Evolutionary conservation across 2,113 vertebrate species (phyloP), one percentile per base, ranked within the genome.

Genomic region (Noctilio leporinus): DNA sequence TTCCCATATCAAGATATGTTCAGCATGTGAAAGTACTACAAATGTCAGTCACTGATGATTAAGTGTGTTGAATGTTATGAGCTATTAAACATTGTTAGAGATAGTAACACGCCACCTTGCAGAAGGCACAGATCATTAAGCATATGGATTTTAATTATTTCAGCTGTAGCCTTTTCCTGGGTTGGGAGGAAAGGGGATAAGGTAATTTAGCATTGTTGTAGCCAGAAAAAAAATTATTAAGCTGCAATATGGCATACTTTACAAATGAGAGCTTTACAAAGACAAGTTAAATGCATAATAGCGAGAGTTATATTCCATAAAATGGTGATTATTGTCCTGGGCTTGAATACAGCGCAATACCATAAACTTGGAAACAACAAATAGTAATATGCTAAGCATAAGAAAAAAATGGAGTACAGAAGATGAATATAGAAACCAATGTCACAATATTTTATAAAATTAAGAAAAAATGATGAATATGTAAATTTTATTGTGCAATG

Each of bases 141-240:
- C 24, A 4, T 69, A 76, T 85, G 86, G 93, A 97, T 96, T 98
- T 97, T 98, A 98, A 98, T 98, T 97, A 98, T 94, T 96, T 95
- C 94, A 97, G 89, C 72, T 93, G 77, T 43, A 92, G 90, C 59
- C 43, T 95, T 97, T 96, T 94, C 94, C 87, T 51, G 86, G 67
- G 45, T 65, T 96, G 15, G 73, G 14, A 90, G 80, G 91, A 97
- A 75, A 96, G 22, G 90, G 72, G 55, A 12, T 3, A 93, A 55
- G 4, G 67, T 80, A 91, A 95, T 75, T 96, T 84, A 10, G 77
- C 57, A 47, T 69, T 51, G 89, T 47, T 90, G 78, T 86, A 95
- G 24, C 49, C 72, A 96, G 80, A 35, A 93, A 97, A 88, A 64
- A 97, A 88, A 64, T 76, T n/a, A 93, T 78, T 86, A 95, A 83